Conservation (phyloP, 2,888 invertebrate species). For the Exocentrus adspersus region DNA sequence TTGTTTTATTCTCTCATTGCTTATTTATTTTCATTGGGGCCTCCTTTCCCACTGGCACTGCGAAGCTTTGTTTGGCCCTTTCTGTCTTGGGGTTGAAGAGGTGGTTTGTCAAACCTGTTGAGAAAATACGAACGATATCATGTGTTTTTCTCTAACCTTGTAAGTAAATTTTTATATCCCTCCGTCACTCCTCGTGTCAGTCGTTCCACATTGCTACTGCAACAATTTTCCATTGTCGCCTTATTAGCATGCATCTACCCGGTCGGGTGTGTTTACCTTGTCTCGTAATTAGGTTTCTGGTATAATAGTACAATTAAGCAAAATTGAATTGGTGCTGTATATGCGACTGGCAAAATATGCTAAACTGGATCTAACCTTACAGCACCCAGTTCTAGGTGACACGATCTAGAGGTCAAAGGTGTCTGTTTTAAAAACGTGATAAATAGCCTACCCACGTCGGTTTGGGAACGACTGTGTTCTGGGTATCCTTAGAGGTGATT, state of each 20-base stretch:
- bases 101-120: no score
- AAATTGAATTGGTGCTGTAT: neutral
- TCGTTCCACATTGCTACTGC: conserved; percentile 3
- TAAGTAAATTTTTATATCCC: neutral
- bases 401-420: neutral
- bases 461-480: neutral
- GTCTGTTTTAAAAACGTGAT: neutral
- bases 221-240: conserved; percentile 1
- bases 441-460: neutral
- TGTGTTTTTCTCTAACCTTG: no score
- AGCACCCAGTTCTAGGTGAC: neutral
- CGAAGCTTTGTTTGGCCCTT: conserved; percentile 6
- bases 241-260: conserved; percentile 6
- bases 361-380: neutral
- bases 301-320: neutral
- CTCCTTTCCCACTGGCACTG: conserved; percentile 20
- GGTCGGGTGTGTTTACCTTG: conserved; percentile 4
- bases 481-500: neutral
- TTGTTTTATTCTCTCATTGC: conserved; percentile 15
- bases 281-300: conserved; percentile 3
- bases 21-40: conserved; percentile 16
- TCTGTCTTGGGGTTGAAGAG: no score
- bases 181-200: neutral
- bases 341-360: neutral
- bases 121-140: no score